Evolutionary conservation across 1,140 invertebrate genomes (phyloP).

Genomic region (Drosophila auraria): DNA sequence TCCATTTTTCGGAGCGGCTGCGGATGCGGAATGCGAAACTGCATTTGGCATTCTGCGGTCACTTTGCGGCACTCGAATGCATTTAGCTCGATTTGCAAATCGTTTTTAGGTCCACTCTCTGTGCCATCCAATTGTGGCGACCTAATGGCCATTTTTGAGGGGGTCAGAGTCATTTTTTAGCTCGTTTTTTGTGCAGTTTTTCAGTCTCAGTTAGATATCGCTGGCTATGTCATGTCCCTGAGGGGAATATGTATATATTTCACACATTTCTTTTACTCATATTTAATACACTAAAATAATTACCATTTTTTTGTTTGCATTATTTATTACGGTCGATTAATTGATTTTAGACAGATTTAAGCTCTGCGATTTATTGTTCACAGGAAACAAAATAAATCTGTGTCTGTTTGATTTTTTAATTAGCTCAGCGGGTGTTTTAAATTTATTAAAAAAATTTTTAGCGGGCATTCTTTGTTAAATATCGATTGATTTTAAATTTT

Average conservation of each 20-base stretch:
- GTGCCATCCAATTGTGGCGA: slow-evolving; percentile 39
- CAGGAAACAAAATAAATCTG: too few species aligned
- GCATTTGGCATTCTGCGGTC: slow-evolving; percentile 72
- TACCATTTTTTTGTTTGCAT: too few species aligned
- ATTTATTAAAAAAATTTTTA: too few species aligned
- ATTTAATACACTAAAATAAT: slow-evolving; percentile 1
- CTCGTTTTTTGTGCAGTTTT: not conserved
- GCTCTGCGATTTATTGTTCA: too few species aligned
- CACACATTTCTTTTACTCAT: not conserved
- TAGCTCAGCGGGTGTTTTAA: too few species aligned
- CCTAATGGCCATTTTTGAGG: not conserved
- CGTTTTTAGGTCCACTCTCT: slow-evolving; percentile 33
- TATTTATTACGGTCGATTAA: not conserved
- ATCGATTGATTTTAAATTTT: too few species aligned
- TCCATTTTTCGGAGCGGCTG: slow-evolving; percentile 4
- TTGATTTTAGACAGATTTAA: not conserved
- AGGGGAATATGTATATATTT: not conserved
- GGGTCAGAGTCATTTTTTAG: not conserved
- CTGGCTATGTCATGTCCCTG: not conserved
- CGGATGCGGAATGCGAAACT: slow-evolving; percentile 16
- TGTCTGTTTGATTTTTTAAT: too few species aligned
- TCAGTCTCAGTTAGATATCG: not conserved
- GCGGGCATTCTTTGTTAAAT: too few species aligned
- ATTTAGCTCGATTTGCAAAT: slow-evolving; percentile 62
- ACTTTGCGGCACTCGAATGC: slow-evolving; percentile 59